Evolutionary conservation across 2,113 vertebrate species (phyloP), one percentile per base, ranked within the genome.

Genomic region (Spilogale gracilis): DNA sequence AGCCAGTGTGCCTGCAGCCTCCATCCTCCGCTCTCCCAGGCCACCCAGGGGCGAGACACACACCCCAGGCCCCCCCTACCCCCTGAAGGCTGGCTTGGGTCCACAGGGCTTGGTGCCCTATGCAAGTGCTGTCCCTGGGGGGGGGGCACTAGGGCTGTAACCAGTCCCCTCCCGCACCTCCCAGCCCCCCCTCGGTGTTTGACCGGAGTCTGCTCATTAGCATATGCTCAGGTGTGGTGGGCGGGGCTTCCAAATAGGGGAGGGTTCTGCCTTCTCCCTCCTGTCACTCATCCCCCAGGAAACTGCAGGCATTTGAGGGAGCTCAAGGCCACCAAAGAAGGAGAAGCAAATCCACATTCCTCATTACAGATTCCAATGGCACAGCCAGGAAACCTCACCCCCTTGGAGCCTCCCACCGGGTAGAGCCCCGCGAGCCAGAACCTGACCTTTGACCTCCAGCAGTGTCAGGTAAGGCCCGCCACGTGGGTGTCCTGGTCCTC

Each of bases 381-480:
- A 32, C 11, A 13, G 38, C 25, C 5, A 11, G 16, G 6, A 30
- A 14, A 1, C 0, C 2, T 4, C 9, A 14, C 73, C 7, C 4
- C 30, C 20, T 25, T 2, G 5, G 8, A 54, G 60, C 82, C 60
- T 23, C 6, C 9, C 1, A 8, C 30, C 45, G 38, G 43, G 5
- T 21, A 6, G 1, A 7, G 23, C 3, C 10, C 43, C 12, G 4
- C 2, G 21, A 27, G 5, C 3, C 20, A 2, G 9, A 3, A 9
- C 16, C 38, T 20, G 2, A 13, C 48, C 16, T 65, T 48, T 8
- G 56, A 4, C 58, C 30, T 63, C 58, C 45, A 8, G 58, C 32
- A 45, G 8, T 3, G 23, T 48, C 12, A 9, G 18, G 12, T 1
- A 2, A 58, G 58, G 58, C 18, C 58, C 6, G 58, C 18, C 17